Evolutionary conservation across 2,113 vertebrate genomes (phyloP).

Genomic region (Epinephelus cyanopodus): DNA sequence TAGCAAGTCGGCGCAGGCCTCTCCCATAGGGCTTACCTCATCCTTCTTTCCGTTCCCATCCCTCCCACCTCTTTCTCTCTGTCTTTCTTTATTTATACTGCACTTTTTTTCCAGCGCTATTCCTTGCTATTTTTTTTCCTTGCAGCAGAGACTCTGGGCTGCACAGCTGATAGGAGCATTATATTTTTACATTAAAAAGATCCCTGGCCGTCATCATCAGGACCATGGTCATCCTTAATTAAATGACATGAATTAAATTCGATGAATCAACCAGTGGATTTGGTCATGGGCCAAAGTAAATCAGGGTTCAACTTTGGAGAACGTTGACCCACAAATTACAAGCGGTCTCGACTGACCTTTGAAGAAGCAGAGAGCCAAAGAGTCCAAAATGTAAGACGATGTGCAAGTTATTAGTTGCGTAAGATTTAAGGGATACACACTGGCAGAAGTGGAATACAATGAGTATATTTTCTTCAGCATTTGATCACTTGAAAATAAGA

Average conservation of each 20-base stretch:
- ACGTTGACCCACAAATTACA: not conserved
- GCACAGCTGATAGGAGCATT: not conserved
- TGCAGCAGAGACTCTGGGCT: slow-evolving; percentile 18
- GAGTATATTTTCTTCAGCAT: too few relatives aligned
- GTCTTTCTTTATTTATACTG: slow-evolving; percentile 59
- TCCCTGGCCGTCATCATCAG: slow-evolving; percentile 3
- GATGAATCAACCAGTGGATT: not conserved
- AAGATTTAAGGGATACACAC: too few relatives aligned
- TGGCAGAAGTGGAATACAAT: too few relatives aligned
- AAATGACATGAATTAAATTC: not conserved
- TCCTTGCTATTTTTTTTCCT: slow-evolving; percentile 2
- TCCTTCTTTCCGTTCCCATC: slow-evolving; percentile 74
- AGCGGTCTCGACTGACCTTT: not conserved
- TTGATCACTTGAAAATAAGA: too few relatives aligned
- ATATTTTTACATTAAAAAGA: not conserved
- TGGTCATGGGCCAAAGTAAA: not conserved
- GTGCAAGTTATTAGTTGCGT: not conserved
- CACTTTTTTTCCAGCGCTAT: slow-evolving; percentile 19
- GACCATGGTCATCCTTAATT: not conserved
- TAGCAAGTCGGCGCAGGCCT: slow-evolving; percentile 41
- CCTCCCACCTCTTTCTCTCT: slow-evolving; percentile 59
- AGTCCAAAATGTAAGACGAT: not conserved
- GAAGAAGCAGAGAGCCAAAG: not conserved
- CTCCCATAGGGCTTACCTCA: slow-evolving; percentile 74
- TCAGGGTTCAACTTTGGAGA: not conserved